Conservation (phyloP, 2,113 vertebrate genomes). For the Spilogale gracilis region DNA sequence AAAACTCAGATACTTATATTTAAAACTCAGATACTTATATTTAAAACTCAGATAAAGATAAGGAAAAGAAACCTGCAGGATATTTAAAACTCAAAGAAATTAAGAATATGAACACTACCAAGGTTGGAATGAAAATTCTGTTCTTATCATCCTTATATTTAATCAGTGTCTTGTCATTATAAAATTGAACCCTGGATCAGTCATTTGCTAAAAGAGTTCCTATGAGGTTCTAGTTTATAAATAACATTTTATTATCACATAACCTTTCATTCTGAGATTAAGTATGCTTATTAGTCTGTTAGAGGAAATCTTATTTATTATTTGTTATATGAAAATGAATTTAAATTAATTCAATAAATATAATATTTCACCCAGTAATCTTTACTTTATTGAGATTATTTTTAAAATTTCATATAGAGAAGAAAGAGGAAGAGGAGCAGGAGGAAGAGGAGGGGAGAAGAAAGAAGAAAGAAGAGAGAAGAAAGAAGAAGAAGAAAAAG, state of each 20-base stretch:
- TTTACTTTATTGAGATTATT: conserved; percentile 25
- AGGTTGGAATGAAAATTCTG: background rate
- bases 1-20: background rate
- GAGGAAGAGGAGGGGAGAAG: too few relatives aligned
- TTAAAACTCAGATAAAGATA: conserved; percentile 23
- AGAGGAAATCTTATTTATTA: background rate
- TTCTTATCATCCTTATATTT: conserved; percentile 7
- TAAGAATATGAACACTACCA: conserved; percentile 14
- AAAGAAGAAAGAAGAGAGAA: too few relatives aligned
- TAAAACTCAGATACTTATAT: background rate
- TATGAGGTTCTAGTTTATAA: conserved; percentile 8
- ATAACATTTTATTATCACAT: background rate
- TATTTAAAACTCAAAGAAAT: conserved; percentile 57
- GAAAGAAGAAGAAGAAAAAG: too few relatives aligned
- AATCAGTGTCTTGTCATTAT: background rate
- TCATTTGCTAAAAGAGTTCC: background rate
- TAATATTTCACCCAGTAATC: conserved; percentile 37
- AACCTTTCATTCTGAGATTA: conserved; percentile 30
- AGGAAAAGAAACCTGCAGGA: background rate
- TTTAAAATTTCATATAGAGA: conserved; percentile 51
- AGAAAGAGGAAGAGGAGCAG: background rate
- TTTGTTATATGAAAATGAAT: conserved; percentile 40
- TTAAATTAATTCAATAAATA: conserved; percentile 38
- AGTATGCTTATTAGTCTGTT: conserved; percentile 31
- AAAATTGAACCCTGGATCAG: background rate